A percentile compares a stretch with the other conserved stretches of the same genome.
phyloP scores from a whole-genome alignment of 2,113 vertebrate genomes.

The Lichenostomus cassidix region DNA sequence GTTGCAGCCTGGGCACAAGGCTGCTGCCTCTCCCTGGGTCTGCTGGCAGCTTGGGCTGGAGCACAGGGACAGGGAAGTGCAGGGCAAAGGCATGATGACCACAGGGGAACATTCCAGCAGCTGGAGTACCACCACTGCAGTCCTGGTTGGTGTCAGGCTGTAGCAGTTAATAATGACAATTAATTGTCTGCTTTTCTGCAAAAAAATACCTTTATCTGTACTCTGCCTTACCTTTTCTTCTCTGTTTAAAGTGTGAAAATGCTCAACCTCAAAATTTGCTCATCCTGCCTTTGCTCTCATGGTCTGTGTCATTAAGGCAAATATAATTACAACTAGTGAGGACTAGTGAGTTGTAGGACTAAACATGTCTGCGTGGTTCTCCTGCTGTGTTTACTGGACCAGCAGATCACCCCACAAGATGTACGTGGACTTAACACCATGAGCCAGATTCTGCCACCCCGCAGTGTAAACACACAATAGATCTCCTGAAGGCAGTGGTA shows the following conservation, averaged over 20 bases:
- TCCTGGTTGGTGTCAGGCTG: not conserved
- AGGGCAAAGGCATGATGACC: not conserved
- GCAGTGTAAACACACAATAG: not conserved
- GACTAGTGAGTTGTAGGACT: not conserved
- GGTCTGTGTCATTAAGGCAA: not conserved
- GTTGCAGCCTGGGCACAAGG: not conserved
- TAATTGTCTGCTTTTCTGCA: not conserved
- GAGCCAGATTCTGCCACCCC: not conserved
- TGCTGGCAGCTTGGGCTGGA: not conserved
- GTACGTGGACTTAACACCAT: fast-evolving
- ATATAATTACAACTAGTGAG: not conserved
- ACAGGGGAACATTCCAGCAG: fast-evolving
- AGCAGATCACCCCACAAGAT: not conserved
- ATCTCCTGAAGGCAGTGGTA: not conserved
- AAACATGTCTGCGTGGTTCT: fast-evolving
- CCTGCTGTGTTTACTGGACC: not conserved
- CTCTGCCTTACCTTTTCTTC: not conserved
- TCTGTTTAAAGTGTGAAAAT: not conserved
- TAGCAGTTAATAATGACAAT: not conserved
- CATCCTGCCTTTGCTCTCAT: not conserved
- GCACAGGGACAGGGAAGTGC: not conserved
- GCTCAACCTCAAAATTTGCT: not conserved
- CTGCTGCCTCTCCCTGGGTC: not conserved
- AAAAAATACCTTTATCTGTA: not conserved
- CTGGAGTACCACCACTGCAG: not conserved